These are phyloP conservation scores for Amphipyra berbera DNA, from an alignment of 2,888 invertebrate species.

Conservation along the genomic window DNA sequence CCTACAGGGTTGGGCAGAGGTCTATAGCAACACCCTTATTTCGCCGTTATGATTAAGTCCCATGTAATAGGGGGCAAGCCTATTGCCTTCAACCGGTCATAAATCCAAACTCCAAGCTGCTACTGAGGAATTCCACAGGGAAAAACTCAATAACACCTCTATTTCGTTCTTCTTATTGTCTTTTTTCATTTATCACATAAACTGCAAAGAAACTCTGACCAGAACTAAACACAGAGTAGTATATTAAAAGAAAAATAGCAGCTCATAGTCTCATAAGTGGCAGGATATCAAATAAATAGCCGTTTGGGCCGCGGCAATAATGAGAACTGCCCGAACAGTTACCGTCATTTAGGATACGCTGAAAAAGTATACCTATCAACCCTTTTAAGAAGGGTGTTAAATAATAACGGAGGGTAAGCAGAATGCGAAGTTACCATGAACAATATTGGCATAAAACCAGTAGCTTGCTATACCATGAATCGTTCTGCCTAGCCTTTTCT, in stretches of 20 bases:
- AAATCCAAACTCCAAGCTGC: too few relatives aligned
- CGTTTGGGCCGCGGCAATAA: conserved; percentile 43
- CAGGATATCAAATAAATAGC: conserved; percentile 63
- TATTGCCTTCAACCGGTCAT: too few relatives aligned
- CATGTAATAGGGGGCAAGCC: too few relatives aligned
- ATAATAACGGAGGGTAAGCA: neutral
- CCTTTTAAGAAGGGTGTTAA: conserved; percentile 28
- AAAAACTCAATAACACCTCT: too few relatives aligned
- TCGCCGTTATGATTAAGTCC: too few relatives aligned
- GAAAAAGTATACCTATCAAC: conserved; percentile 37
- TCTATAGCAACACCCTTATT: too few relatives aligned
- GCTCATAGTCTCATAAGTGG: conserved; percentile 51
- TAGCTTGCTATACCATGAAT: too few relatives aligned
- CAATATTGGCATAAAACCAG: too few relatives aligned
- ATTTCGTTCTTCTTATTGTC: neutral
- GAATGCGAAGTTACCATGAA: conserved; percentile 12
- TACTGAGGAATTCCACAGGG: too few relatives aligned
- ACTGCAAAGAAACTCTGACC: conserved; percentile 3
- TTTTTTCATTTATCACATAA: neutral
- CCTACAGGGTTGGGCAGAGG: too few relatives aligned
- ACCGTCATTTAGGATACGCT: conserved; percentile 51
- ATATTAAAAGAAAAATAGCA: conserved; percentile 58
- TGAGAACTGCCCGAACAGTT: conserved; percentile 50
- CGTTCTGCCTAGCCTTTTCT: too few relatives aligned
- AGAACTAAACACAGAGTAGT: conserved; percentile 34